Base-by-base conservation (phyloP, 2,888 invertebrate species). In the Thalpophila matura region DNA sequence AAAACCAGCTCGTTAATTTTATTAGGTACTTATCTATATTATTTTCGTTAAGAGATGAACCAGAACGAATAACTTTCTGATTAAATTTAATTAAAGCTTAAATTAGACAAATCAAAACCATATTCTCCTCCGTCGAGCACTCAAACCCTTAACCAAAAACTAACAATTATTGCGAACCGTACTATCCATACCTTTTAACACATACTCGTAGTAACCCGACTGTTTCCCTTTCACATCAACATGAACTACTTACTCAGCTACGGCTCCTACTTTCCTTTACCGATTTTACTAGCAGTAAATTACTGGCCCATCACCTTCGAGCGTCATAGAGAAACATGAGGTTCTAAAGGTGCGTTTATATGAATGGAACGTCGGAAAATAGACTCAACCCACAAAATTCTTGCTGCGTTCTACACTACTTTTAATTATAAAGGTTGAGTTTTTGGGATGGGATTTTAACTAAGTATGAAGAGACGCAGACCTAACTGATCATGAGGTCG, bases 211-310 rank as follows among this genome's bases (percentile, higher is more conserved):
- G 40, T 67, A 74, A 74, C 68, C 42, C 29, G 35, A 62, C 54
- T 45, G 24, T 43, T 67, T 42, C 51, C 14, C 50, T 37, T 37
- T 56, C 75, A 33, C 75, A 63, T 63, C 75, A 58, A 63, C 70
- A 12, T 14, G 54, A 57, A 74, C 53, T 57, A 62, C 75, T 71
- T 69, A 71, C 71, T 69, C 53, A 62, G 71, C 70, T 35, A 31
- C 26, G 67, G 24, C 14, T 18, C 29, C 68, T 53, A 55, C 51
- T 74, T 67, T 50, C 53, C 50, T 60, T 51, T 58, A 67, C 35
- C 49, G 60, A 73, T 68, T 70, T 71, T 68, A 69, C 55, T 61
- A 7, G 55, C 69, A 35, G 74, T 74, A 68, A 68, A 70, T 68
- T 74, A 74, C 69, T 47, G 42, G 18, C 46, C 45, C 51, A 68